phyloP scores from a whole-genome alignment of 2,888 invertebrate species.

The Odontomyia ornata region DNA sequence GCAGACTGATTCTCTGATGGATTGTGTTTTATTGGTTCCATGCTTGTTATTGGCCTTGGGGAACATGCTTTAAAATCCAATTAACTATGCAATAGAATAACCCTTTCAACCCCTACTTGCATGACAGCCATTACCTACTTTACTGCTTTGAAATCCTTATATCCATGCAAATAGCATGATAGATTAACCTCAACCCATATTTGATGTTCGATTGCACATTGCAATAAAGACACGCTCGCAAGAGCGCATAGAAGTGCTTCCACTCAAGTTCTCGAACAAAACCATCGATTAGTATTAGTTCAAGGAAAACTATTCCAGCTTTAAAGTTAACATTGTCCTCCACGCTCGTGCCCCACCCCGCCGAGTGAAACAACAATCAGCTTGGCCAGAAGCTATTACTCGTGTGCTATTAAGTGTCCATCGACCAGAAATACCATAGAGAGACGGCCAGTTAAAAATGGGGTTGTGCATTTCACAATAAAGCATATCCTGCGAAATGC shows the following conservation, averaged over 20 bases:
- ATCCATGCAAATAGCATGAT: not conserved
- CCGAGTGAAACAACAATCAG: not conserved
- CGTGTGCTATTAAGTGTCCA: not conserved
- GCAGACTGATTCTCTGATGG: no score
- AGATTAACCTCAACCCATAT: not conserved
- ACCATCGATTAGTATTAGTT: slow-evolving; percentile 31
- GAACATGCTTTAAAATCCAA: no score
- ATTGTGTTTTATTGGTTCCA: no score
- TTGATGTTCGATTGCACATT: not conserved
- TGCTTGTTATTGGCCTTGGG: no score
- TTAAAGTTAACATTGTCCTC: not conserved
- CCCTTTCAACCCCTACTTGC: no score
- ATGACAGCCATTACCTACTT: not conserved
- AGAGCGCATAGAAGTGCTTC: not conserved
- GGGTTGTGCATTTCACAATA: not conserved
- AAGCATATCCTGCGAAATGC: not conserved
- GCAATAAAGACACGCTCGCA: not conserved
- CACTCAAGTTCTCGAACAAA: slow-evolving; percentile 13
- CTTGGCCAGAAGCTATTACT: not conserved
- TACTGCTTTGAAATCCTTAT: not conserved
- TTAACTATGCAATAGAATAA: no score
- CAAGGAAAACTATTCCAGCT: slow-evolving; percentile 27
- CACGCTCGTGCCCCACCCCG: not conserved
- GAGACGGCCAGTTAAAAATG: not conserved
- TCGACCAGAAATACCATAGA: not conserved